Conservation (phyloP, 2,888 invertebrate species). For the Sturmia bella region DNA sequence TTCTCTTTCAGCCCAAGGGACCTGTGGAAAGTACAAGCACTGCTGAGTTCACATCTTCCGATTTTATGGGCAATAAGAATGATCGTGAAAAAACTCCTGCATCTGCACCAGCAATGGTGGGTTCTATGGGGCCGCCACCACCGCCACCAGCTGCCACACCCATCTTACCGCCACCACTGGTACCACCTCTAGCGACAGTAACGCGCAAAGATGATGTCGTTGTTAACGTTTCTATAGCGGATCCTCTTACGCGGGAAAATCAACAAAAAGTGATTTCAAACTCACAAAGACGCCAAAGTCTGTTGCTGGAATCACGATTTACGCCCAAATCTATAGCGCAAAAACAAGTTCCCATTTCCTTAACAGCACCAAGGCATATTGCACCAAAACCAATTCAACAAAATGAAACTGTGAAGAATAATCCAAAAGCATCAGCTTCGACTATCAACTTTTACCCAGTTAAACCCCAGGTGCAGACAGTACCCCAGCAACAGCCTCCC, state of each 20-base stretch:
- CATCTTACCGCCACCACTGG: slow-evolving; percentile 10
- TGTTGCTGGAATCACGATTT: slow-evolving; percentile 65
- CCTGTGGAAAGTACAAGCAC: slow-evolving; percentile 21
- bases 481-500: slow-evolving; percentile 51
- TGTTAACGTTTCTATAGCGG: slow-evolving; percentile 74
- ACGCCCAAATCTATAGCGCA: slow-evolving; percentile 71
- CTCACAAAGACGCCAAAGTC: slow-evolving; percentile 70
- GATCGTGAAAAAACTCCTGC: not conserved
- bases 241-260: slow-evolving; percentile 74
- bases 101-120: slow-evolving; percentile 60
- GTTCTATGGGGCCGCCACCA: slow-evolving; percentile 64
- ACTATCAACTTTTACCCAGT: slow-evolving; percentile 22
- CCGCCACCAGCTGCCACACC: slow-evolving; percentile 55
- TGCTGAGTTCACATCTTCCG: slow-evolving; percentile 50
- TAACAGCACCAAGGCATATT: not conserved
- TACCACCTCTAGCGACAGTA: not conserved
- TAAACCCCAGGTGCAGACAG: slow-evolving; percentile 7
- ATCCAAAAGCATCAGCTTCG: not conserved
- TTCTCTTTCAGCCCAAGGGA: slow-evolving; percentile 55
- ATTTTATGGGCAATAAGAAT: slow-evolving; percentile 41
- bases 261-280: slow-evolving; percentile 72
- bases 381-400: slow-evolving; percentile 27
- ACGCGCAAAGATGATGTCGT: slow-evolving; percentile 73
- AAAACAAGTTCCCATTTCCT: slow-evolving; percentile 10
- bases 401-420: slow-evolving; percentile 12